phyloP scores from a whole-genome alignment of 2,888 invertebrate genomes.

The Iphiclides podalirius region DNA sequence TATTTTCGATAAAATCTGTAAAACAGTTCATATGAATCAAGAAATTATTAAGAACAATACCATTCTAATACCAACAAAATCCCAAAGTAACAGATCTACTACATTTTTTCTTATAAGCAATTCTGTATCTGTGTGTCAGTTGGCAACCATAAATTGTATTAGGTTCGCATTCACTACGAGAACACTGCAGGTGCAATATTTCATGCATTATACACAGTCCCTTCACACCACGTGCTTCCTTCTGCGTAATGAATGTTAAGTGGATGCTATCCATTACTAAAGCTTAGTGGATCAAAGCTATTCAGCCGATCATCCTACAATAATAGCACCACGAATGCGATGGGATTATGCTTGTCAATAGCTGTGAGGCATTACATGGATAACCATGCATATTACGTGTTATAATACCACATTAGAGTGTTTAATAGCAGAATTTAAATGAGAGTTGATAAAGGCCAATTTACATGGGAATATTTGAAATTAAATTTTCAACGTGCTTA shows the following conservation, averaged over 20 bases:
- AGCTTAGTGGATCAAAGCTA: slow-evolving; percentile 23
- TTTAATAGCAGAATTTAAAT: neutral
- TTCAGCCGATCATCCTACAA: slow-evolving; percentile 16
- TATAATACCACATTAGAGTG: neutral
- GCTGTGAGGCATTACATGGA: slow-evolving; percentile 9
- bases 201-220: slow-evolving; percentile 5
- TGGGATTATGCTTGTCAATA: slow-evolving; percentile 21
- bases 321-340: slow-evolving; percentile 17
- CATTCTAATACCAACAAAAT: neutral
- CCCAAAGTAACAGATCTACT: too few species aligned
- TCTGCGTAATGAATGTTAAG: slow-evolving; percentile 22
- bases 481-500: too few species aligned
- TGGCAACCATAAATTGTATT: too few species aligned
- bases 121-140: too few species aligned
- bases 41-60: neutral
- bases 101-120: too few species aligned
- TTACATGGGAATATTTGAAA: too few species aligned
- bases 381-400: neutral
- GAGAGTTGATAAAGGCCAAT: too few species aligned
- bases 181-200: neutral
- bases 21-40: too few species aligned
- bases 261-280: slow-evolving; percentile 20
- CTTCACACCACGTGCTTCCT: slow-evolving; percentile 5
- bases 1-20: too few species aligned
- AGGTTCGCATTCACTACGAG: neutral